Conservation (phyloP, 1,140 invertebrate species). For the Sycophila sp. region DNA sequence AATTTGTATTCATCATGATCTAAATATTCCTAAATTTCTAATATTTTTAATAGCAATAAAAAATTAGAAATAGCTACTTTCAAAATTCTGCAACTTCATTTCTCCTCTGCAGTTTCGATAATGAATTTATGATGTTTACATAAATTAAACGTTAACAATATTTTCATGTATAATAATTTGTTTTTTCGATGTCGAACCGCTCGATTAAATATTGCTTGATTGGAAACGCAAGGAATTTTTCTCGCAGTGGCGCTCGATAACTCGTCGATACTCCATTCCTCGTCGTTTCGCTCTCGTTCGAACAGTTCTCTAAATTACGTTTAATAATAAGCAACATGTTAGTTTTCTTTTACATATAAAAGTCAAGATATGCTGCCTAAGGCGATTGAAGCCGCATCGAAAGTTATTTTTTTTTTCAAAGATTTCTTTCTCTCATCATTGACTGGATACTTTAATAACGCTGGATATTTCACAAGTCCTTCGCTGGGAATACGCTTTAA, state of each 20-base stretch:
- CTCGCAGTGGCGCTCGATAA: background rate
- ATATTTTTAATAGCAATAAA: too few species aligned
- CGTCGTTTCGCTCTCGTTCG: background rate
- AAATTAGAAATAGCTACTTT: too few species aligned
- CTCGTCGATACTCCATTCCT: background rate
- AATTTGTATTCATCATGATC: too few species aligned
- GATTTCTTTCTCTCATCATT: background rate
- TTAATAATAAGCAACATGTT: slow-evolving; percentile 13
- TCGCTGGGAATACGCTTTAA: too few species aligned
- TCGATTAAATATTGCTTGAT: slow-evolving; percentile 5
- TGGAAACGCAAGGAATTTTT: background rate
- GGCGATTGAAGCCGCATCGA: slow-evolving; percentile 35
- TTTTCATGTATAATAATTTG: background rate
- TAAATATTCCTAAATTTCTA: too few species aligned
- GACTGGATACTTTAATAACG: background rate
- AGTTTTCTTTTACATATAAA: slow-evolving; percentile 31
- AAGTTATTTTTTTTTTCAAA: background rate
- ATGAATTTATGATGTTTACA: too few species aligned
- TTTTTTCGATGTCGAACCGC: too few species aligned
- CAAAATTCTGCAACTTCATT: too few species aligned
- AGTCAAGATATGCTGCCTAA: slow-evolving; percentile 41
- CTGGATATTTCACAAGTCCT: slow-evolving; percentile 20
- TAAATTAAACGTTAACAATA: too few species aligned
- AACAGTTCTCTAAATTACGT: slow-evolving; percentile 1
- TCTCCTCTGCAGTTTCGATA: too few species aligned